Evolutionary conservation across 2,113 vertebrate genomes (phyloP).

Genomic region (Takifugu bimaculatus): DNA sequence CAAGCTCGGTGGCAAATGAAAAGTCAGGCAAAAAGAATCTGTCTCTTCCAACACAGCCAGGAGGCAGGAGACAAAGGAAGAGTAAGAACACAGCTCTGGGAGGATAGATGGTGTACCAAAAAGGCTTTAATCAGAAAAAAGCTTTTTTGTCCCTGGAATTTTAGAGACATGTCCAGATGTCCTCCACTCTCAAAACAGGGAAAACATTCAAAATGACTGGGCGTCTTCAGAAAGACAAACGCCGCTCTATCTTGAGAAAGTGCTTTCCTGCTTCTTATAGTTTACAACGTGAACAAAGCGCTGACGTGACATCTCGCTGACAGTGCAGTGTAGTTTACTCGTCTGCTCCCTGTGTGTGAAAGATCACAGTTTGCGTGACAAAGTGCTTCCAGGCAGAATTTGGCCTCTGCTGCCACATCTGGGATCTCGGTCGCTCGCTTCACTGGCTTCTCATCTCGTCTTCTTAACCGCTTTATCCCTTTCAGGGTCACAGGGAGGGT

Average conservation of each 20-base stretch:
- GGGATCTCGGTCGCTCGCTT: constrained; percentile 60
- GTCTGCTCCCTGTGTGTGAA: constrained; percentile 32
- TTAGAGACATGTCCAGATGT: constrained; percentile 1
- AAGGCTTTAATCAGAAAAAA: constrained; percentile 31
- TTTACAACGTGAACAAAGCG: too few relatives aligned
- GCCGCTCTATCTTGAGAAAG: too few relatives aligned
- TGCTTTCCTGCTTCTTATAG: too few relatives aligned
- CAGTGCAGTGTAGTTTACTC: constrained; percentile 23
- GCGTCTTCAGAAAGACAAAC: too few relatives aligned
- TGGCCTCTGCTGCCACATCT: constrained; percentile 30
- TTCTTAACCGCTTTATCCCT: too few relatives aligned
- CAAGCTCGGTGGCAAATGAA: constrained; percentile 69
- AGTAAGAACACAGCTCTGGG: constrained; percentile 49
- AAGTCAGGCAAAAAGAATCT: constrained; percentile 62
- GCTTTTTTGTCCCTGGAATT: constrained; percentile 19
- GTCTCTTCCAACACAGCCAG: constrained; percentile 59
- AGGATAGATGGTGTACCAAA: constrained; percentile 6
- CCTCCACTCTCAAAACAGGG: too few relatives aligned
- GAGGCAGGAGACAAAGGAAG: constrained; percentile 52
- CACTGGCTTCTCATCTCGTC: too few relatives aligned
- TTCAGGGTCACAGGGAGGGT: too few relatives aligned
- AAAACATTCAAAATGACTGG: too few relatives aligned
- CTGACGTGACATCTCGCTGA: background rate
- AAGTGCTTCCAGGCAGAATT: constrained; percentile 53
- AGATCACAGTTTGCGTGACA: constrained; percentile 48